These are phyloP conservation scores for Decapterus maruadsi DNA, from an alignment of 2,797 vertebrate genomes.

Conservation along the genomic window DNA sequence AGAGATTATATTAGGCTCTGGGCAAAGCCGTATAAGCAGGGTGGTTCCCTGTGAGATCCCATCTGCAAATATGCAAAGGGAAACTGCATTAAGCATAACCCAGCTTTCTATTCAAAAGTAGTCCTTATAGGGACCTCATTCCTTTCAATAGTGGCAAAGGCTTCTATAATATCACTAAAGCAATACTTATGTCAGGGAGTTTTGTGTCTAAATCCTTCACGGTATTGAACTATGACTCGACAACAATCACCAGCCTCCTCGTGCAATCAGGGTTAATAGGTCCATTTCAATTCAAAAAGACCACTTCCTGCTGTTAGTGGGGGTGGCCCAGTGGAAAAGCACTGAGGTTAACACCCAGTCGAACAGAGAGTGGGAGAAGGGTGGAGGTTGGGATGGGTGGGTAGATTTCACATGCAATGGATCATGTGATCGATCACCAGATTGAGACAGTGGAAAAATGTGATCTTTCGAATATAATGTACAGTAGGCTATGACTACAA, in stretches of 20 bases:
- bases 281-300: conserved; percentile 42
- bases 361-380: conserved; percentile 11
- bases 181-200: neutral
- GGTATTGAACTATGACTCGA: conserved; percentile 50
- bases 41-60: conserved; percentile 1
- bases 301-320: conserved; percentile 56
- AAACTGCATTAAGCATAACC: neutral
- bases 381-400: neutral
- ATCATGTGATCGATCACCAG: conserved; percentile 3
- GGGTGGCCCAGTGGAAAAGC: conserved; percentile 55
- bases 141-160: conserved; percentile 4
- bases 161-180: conserved; percentile 9
- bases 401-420: neutral
- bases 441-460: neutral
- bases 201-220: conserved; percentile 9
- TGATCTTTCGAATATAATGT: neutral
- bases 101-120: neutral
- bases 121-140: neutral
- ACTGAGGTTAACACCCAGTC: conserved; percentile 58
- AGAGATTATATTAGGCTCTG: neutral
- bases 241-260: conserved; percentile 33
- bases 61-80: neutral
- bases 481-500: too few relatives aligned
- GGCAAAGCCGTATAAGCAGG: neutral
- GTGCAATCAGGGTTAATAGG: conserved; percentile 52